phyloP scores from a whole-genome alignment of 2,888 invertebrate species.

The Zygothrica quintamaculata region DNA sequence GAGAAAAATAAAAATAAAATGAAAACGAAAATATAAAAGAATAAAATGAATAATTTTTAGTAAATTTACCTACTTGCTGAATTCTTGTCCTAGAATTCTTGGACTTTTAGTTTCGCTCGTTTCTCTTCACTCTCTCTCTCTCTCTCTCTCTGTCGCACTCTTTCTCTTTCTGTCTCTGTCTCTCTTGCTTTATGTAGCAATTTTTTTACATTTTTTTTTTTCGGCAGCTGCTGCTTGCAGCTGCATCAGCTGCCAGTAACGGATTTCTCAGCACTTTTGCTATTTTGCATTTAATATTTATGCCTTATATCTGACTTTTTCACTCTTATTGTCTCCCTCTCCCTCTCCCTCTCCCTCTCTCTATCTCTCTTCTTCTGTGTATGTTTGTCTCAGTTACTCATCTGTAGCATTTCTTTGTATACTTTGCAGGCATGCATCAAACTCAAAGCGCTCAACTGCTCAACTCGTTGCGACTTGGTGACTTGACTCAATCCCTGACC shows the following conservation, averaged over 20 bases:
- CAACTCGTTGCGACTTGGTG: constrained; percentile 75
- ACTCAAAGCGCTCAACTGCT: constrained; percentile 68
- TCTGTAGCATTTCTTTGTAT: constrained; percentile 25
- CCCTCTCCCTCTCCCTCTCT: constrained; percentile 10
- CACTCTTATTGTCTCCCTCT: constrained; percentile 1
- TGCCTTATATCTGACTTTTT: constrained; percentile 51
- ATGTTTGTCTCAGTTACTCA: not conserved
- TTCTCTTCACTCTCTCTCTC: constrained; percentile 1
- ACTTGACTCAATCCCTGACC: constrained; percentile 77
- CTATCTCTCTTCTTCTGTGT: constrained; percentile 14
- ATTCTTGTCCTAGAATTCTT: constrained; percentile 33
- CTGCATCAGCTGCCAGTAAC: constrained; percentile 46
- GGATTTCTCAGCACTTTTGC: constrained; percentile 62
- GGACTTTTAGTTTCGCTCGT: constrained; percentile 7
- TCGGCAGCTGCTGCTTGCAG: constrained; percentile 13
- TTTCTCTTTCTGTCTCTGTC: not conserved
- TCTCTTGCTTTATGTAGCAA: not conserved
- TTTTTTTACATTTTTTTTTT: constrained; percentile 1
- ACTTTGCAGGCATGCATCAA: constrained; percentile 78
- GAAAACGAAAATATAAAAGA: too few species aligned
- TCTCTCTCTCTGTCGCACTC: not conserved
- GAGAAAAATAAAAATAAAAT: constrained; percentile 3
- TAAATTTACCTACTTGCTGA: constrained; percentile 64
- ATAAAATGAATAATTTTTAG: constrained; percentile 69
- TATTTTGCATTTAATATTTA: constrained; percentile 79